Evolutionary conservation across 2,113 vertebrate genomes (phyloP), one percentile per base, ranked within the genome.

Genomic region (Hepsetus odoe): DNA sequence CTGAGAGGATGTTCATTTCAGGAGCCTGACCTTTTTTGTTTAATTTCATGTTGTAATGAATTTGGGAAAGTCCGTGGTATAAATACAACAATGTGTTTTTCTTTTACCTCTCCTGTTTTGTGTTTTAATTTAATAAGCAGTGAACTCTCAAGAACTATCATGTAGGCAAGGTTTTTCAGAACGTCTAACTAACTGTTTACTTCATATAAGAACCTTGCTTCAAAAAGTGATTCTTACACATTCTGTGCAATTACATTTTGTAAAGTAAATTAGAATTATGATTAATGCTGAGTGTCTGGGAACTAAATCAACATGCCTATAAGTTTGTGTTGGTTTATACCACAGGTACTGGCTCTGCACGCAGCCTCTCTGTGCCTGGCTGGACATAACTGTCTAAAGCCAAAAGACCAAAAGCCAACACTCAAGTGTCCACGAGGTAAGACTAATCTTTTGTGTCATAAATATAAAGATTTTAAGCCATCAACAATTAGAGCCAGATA

Each of bases 301-400:
- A 16, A 44, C 42, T 49, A 24, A 1, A 33, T 66, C 58, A 16
- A 38, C 22, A 53, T 58, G 26, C 30, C 32, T 30, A 24, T 73
- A 4, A 59, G 24, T 16, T 33, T 42, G n/a, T 75, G 8, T 22
- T 59, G 11, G 53, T 65, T 56, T 53, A 59, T 32, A 40, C 16
- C 77, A 16, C 65, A 84, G 82, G 32, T 59, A 42, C 14, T 74
- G 56, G 53, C 67, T 20, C 56, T 80, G 22, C 49, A 24, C 51
- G 55, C 66, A 58, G 64, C 11, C 18, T 77, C 24, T 53, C 64
- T 76, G 64, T 76, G 68, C 33, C 40, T 58, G 42, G 12, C n/a
- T 69, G 24, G 20, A 80, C 11, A 5, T 12, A 9, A 7, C 6
- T 24, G 76, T 71, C 3, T 22, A 44, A 49, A 28, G 26, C 35